phyloP scores from a whole-genome alignment of 2,113 vertebrate genomes.

The Emberiza fucata region DNA sequence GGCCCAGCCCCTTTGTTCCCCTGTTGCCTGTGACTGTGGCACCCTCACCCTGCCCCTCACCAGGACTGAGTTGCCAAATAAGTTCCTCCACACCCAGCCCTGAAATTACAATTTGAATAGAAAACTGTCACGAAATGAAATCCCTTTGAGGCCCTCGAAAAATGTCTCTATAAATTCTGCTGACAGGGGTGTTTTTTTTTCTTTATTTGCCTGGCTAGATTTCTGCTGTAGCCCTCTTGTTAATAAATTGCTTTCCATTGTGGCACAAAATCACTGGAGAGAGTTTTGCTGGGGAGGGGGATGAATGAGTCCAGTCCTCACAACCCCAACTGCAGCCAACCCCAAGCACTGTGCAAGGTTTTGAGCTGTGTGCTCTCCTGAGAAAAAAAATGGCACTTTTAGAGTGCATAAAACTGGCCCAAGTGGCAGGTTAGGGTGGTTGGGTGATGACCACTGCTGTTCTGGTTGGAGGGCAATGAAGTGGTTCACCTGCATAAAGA shows the following conservation, averaged over 20 bases:
- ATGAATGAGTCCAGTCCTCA: background rate
- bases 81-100: constrained; percentile 24
- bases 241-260: background rate
- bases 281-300: background rate
- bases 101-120: constrained; percentile 9
- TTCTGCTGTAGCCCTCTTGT: background rate
- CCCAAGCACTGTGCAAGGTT: background rate
- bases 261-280: background rate
- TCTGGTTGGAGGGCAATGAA: background rate
- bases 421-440: background rate
- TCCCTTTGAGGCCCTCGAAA: background rate
- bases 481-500: background rate
- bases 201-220: background rate
- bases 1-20: constrained; percentile 23
- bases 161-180: background rate
- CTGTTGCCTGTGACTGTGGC: constrained; percentile 17
- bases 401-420: background rate
- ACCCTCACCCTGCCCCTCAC: background rate
- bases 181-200: background rate
- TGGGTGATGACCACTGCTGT: background rate
- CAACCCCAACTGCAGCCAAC: background rate
- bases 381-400: background rate
- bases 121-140: background rate
- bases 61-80: background rate
- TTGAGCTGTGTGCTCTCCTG: background rate